These are phyloP conservation scores for Meriones unguiculatus DNA, from an alignment of 2,113 vertebrate genomes.

Conservation along the genomic window DNA sequence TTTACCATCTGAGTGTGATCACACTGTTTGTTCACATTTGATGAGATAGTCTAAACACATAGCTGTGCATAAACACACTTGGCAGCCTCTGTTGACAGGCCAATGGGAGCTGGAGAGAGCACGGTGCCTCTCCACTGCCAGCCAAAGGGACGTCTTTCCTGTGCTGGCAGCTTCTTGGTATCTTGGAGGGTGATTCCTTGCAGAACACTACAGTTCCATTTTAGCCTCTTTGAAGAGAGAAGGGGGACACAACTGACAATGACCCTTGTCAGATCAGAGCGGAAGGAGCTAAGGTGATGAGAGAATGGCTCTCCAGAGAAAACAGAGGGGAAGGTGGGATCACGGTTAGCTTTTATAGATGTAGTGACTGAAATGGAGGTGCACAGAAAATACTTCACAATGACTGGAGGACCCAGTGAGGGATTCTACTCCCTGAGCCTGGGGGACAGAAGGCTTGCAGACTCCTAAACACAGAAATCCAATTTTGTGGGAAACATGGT, in stretches of 20 bases:
- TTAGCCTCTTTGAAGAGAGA: not conserved
- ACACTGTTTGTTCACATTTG: not conserved
- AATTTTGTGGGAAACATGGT: slow-evolving; percentile 1
- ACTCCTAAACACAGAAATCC: not conserved
- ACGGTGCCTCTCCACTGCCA: not conserved
- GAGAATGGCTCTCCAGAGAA: not conserved
- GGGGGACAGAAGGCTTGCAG: not conserved
- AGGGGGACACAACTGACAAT: not conserved
- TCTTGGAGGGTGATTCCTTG: not conserved
- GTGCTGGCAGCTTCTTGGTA: not conserved
- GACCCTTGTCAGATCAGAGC: not conserved
- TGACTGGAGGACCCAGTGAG: not conserved
- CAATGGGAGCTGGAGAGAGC: not conserved
- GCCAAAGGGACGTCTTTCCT: not conserved
- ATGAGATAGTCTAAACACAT: not conserved
- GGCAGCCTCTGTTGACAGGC: not conserved
- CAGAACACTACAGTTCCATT: not conserved
- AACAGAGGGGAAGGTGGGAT: not conserved
- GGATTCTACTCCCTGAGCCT: not conserved
- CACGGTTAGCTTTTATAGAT: fast-evolving
- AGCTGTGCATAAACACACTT: not conserved
- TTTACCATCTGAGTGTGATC: not conserved
- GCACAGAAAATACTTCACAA: not conserved
- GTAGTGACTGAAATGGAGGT: not conserved
- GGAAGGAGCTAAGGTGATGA: not conserved